These are phyloP conservation scores for Phataginus tricuspis DNA, from an alignment of 2,797 vertebrate genomes.

Conservation along the genomic window DNA sequence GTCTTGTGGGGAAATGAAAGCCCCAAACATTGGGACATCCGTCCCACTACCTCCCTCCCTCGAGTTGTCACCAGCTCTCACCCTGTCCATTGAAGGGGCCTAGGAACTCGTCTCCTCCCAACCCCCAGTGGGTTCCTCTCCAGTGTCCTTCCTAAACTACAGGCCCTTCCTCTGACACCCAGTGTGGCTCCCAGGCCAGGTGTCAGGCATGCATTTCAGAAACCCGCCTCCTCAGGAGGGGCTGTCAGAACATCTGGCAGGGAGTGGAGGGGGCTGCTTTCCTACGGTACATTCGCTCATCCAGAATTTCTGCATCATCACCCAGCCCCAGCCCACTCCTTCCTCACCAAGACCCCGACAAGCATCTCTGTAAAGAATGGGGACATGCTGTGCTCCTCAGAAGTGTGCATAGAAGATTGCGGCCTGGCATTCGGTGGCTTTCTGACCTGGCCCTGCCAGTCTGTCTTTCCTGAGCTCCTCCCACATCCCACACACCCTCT, in stretches of 20 bases:
- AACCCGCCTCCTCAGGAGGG: neutral
- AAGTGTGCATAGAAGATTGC: neutral
- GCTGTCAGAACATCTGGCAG: neutral
- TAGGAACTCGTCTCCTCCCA: neutral
- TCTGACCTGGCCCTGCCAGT: neutral
- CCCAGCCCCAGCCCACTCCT: neutral
- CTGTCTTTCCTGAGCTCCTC: neutral
- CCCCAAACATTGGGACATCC: neutral
- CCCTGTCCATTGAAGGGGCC: neutral
- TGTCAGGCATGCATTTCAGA: neutral
- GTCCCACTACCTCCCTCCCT: neutral
- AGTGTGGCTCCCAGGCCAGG: neutral
- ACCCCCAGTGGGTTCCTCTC: neutral
- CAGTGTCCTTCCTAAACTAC: neutral
- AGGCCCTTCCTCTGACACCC: neutral
- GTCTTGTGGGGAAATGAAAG: neutral
- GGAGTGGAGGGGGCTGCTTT: too few relatives aligned
- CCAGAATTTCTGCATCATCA: neutral
- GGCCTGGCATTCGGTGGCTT: neutral
- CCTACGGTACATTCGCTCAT: neutral
- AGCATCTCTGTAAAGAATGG: neutral
- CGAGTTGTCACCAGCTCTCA: neutral
- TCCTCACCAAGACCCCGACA: neutral
- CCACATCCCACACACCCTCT: neutral
- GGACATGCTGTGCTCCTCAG: neutral